phyloP scores from a whole-genome alignment of 2,113 vertebrate species.

The Macrotis lagotis region DNA sequence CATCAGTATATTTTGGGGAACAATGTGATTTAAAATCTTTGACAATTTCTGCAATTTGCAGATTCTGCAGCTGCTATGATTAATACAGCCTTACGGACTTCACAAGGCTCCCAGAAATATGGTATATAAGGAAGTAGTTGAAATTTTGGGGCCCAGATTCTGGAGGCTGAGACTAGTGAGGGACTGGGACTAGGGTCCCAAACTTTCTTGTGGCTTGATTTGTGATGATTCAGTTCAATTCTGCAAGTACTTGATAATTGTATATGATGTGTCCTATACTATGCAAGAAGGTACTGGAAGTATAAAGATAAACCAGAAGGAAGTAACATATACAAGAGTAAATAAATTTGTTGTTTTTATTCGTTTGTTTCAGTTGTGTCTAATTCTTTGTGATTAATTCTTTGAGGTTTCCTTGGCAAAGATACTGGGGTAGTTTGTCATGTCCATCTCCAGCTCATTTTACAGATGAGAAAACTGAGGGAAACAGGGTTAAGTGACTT shows the following conservation, averaged over 20 bases:
- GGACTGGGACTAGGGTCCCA: not conserved
- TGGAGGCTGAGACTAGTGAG: not conserved
- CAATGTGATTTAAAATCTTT: not conserved
- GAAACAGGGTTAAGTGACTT: not conserved
- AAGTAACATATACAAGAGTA: not conserved
- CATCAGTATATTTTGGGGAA: not conserved
- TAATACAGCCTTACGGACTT: not conserved
- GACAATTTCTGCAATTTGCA: not conserved
- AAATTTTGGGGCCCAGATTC: not conserved
- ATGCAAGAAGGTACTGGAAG: not conserved
- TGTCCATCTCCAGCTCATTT: not conserved
- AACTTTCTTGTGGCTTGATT: not conserved
- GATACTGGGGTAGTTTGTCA: not conserved
- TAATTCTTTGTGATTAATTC: not conserved
- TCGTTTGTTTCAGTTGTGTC: not conserved
- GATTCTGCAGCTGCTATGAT: not conserved
- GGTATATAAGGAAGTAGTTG: not conserved
- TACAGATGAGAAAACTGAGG: not conserved
- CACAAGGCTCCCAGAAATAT: not conserved
- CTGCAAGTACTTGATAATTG: not conserved
- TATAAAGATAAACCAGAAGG: not conserved
- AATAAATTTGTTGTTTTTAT: not conserved
- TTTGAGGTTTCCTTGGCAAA: not conserved
- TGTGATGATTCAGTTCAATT: not conserved
- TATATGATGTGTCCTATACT: not conserved